Base-by-base conservation (phyloP, 2,113 vertebrate species). In the Lamprotornis superbus region DNA sequence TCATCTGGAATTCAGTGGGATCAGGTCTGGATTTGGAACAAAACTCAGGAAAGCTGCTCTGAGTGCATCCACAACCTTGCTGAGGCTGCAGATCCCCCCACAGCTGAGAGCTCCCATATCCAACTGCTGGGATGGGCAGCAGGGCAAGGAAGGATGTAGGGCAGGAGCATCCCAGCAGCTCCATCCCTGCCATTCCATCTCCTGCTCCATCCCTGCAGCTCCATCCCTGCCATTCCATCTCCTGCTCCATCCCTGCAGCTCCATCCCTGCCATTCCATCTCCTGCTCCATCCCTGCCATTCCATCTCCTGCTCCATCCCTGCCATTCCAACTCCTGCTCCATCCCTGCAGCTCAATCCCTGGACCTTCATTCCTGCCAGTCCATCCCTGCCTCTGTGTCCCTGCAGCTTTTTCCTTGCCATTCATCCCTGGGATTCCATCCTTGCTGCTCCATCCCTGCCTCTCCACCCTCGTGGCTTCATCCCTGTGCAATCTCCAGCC, bases 51-150 rank as follows among this genome's bases (percentile, higher is more conserved):
- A 70, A 61, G 30, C 28, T 33, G 60, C 71, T 47, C 42, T 37
- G 21, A 69, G 12, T 0, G 30, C 19, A 33, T 22, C 13, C 20
- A 15, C 40, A 1, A 0, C 16, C 31, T 39, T 20, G 1, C 28
- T 0, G 0, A 76, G 59, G n/a, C 65, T 21, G n/a, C 1, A 47
- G 47, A 24, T 49, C 4, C 6, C 6, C 19, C 11, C 13, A 15
- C 10, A 30, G 11, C 40, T 1, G 0, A 23, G 50, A 69, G 4
- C 2, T n/a, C 9, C 30, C 10, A 1, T 3, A 19, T 27, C 33
- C 18, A 6, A 4, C 23, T 23, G 23, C 46, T 6, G 3, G 80
- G 47, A 42, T 33, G 61, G n/a, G 37, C 1, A 3, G 39, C 11
- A 53, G 53, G 49, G 60, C 7, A 2, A 65, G 47, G 52, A 59